Conservation (phyloP, 1,140 invertebrate genomes). For the Apolygus lucorum region DNA sequence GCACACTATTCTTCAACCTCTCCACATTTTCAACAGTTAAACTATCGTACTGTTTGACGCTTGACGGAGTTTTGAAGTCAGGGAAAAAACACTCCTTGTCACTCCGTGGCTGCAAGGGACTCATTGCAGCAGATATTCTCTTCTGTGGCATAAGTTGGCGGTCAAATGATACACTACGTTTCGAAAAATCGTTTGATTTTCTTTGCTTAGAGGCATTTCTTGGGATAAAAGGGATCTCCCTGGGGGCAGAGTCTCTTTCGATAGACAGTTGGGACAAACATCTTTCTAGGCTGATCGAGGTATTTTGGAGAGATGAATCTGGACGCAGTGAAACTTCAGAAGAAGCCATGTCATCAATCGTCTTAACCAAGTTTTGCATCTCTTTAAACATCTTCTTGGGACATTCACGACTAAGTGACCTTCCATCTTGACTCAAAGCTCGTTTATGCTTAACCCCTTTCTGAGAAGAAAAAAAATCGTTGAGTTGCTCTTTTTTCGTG, state of each 20-base stretch:
- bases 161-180: neutral
- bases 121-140: neutral
- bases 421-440: neutral
- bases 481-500: too few species aligned
- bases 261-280: neutral
- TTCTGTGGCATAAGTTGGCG: neutral
- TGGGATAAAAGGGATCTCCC: neutral
- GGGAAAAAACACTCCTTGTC: neutral
- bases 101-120: neutral
- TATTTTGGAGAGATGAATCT: too few species aligned
- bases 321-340: too few species aligned
- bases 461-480: too few species aligned
- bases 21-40: neutral
- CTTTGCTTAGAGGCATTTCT: neutral
- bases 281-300: neutral
- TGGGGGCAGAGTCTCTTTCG: neutral
- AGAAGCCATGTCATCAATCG: neutral
- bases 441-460: too few species aligned
- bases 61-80: neutral
- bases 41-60: neutral
- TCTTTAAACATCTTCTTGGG: neutral
- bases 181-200: neutral
- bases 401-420: neutral
- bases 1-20: neutral
- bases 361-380: neutral